Evolutionary conservation across 2,888 invertebrate genomes (phyloP), one percentile per base, ranked within the genome.

Genomic region (Drosophila eohydei): DNA sequence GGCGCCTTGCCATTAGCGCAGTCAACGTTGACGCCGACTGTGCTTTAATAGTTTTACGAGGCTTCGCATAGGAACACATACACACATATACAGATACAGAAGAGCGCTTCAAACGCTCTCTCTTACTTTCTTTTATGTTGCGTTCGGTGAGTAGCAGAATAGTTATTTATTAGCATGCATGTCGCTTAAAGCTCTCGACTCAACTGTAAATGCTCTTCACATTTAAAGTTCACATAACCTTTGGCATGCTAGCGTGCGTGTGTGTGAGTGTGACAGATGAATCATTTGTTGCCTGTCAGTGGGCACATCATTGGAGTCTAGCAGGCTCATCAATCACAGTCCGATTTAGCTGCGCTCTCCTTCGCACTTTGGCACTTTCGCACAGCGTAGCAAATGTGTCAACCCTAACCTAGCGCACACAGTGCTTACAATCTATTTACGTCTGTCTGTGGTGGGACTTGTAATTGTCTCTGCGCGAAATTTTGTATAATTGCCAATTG

Each of bases 401-500:
- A 81, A 58, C 81, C 77, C 77, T 77, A 77, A 77, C 77, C 81
- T 76, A 80, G 38, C 57, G n/a, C 71, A 80, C 71, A 51, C 51
- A 46, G 44, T 77, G 52, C 78, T 40, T 62, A 48, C 34, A 62
- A 16, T 72, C 83, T 80, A 76, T 83, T 86, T 82, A 65, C 54
- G 88, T 67, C 57, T 66, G 41, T 54, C 28, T 54, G 52, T 1
- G 26, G 38, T 38, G 38, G 56, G 62, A 60, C 63, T 65, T 59
- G 71, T 64, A 83, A 81, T 85, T 88, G 89, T 89, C 78, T 90
- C 69, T 86, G 74, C 83, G 58, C 71, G 70, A 81, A 86, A 86
- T 73, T 88, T 88, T 89, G 90, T 89, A 70, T 87, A 90, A 89
- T 86, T 86, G 86, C 85, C 90, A 86, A 86, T 87, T 89, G 90